These are phyloP conservation scores for Vicugna pacos DNA, from an alignment of 2,113 vertebrate genomes.

Conservation along the genomic window DNA sequence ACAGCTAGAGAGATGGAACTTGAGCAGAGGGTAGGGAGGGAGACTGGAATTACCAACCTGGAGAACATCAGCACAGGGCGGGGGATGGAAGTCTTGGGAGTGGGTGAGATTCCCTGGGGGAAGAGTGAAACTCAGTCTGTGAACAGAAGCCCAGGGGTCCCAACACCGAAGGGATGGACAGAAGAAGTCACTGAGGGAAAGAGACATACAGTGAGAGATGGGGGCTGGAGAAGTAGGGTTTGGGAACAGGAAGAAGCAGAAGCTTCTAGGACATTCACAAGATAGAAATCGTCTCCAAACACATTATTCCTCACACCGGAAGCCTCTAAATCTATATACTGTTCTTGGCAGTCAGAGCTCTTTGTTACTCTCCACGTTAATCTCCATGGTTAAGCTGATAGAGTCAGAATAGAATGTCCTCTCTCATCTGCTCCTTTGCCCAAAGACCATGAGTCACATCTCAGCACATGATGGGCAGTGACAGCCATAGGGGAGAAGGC, in stretches of 20 bases:
- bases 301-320: neutral
- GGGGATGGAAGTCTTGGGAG: neutral
- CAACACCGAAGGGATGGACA: neutral
- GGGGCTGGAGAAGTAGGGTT: neutral
- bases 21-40: neutral
- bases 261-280: neutral
- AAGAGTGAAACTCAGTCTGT: neutral
- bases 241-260: neutral
- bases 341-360: neutral
- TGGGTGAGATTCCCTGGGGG: neutral
- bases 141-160: neutral
- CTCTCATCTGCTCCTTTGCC: neutral
- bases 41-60: neutral
- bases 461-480: neutral
- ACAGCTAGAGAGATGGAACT: neutral
- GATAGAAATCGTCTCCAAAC: neutral
- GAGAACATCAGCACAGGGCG: neutral
- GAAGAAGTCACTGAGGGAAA: neutral
- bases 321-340: neutral
- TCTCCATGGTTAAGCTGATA: neutral
- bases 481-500: neutral
- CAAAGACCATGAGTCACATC: neutral
- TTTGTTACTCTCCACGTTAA: neutral
- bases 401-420: neutral
- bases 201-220: rapidly evolving